A percentile compares a stretch with the other conserved stretches of the same genome.
These are phyloP conservation scores for Peucedramus taeniatus DNA, from an alignment of 2,113 vertebrate genomes.

Conservation along the genomic window DNA sequence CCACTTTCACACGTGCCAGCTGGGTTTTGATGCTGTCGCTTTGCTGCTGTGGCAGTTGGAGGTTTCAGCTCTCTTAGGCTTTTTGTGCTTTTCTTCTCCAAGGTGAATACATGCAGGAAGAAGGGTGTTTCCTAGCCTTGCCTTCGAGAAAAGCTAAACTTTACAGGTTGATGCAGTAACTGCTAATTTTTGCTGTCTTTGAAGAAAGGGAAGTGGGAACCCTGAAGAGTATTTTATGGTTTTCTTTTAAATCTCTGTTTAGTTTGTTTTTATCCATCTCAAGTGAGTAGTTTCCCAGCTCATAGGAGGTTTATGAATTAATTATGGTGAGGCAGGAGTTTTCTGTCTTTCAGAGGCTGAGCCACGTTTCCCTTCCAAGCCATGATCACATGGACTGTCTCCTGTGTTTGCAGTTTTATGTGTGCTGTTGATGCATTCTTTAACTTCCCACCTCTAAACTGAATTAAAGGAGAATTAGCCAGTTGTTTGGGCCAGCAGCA, in stretches of 20 bases:
- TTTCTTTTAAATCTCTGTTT: slow-evolving; percentile 49
- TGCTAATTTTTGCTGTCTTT: background rate
- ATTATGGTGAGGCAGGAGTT: slow-evolving; percentile 39
- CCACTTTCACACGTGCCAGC: background rate
- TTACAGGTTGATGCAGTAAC: background rate
- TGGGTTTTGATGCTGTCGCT: background rate
- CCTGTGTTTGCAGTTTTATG: background rate
- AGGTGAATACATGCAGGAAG: background rate
- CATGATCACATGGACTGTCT: background rate
- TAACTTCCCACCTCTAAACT: background rate
- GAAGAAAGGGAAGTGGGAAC: slow-evolving; percentile 25
- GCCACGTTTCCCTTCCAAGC: slow-evolving; percentile 20
- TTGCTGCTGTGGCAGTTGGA: background rate
- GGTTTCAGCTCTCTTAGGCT: background rate
- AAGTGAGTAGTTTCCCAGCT: slow-evolving; percentile 40
- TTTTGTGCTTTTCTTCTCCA: background rate
- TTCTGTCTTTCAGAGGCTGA: slow-evolving; percentile 18
- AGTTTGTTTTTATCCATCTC: slow-evolving; percentile 57
- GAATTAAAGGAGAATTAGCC: background rate
- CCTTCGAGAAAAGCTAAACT: background rate
- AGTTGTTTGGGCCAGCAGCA: background rate
- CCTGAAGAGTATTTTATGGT: slow-evolving; percentile 15
- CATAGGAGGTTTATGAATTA: slow-evolving; percentile 41
- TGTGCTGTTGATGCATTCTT: background rate
- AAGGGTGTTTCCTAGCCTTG: background rate